A percentile compares a stretch with the other conserved stretches of the same genome.
Evolutionary conservation across 2,888 invertebrate genomes (phyloP).

Genomic region (Acronicta leporina): DNA sequence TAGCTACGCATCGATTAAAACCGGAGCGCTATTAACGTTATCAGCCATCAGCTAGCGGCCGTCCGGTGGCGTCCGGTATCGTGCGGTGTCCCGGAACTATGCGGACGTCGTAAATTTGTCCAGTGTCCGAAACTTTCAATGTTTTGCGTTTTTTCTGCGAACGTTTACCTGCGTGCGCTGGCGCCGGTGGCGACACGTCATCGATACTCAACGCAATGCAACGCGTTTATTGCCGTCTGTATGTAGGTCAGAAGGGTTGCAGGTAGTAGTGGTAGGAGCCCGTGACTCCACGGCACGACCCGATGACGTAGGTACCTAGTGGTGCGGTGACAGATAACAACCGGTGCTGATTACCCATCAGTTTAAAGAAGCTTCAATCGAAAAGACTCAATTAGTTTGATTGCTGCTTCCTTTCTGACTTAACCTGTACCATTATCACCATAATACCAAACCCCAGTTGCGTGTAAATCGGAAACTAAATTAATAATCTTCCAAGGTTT

Average conservation of each 20-base stretch:
- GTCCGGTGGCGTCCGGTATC: conserved; percentile 6
- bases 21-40: conserved; percentile 2
- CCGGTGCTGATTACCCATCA: conserved; percentile 7
- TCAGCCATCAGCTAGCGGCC: not conserved
- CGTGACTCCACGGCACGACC: not conserved
- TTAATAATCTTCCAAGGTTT: too few species aligned
- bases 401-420: too few species aligned
- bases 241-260: conserved; percentile 57
- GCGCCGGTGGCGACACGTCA: conserved; percentile 47
- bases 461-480: too few species aligned
- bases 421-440: too few species aligned
- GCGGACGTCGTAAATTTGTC: conserved; percentile 45
- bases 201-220: conserved; percentile 19
- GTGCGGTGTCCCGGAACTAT: conserved; percentile 34
- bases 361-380: conserved; percentile 11
- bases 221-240: conserved; percentile 40
- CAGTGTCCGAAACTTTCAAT: conserved; percentile 29
- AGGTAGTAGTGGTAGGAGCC: conserved; percentile 45
- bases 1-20: not conserved
- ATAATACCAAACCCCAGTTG: too few species aligned
- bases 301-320: not conserved
- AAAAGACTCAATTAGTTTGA: not conserved
- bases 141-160: conserved; percentile 36
- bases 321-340: conserved; percentile 3
- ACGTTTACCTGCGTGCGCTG: conserved; percentile 35